phyloP scores from a whole-genome alignment of 2,888 invertebrate genomes.

The Polyommatus icarus region DNA sequence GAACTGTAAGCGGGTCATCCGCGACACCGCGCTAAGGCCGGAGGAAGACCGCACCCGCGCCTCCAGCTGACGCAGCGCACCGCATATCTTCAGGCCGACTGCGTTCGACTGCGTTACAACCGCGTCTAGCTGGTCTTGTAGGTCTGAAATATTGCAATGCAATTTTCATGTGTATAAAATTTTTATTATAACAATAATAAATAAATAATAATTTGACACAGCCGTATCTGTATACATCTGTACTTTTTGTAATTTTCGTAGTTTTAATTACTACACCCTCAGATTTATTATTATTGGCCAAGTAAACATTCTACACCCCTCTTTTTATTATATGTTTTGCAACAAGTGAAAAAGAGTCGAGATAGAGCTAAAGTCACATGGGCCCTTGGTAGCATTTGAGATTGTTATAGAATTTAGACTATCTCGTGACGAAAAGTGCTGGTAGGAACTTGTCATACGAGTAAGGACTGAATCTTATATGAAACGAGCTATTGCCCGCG shows the following conservation, averaged over 20 bases:
- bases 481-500: too few relatives aligned
- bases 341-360: too few relatives aligned
- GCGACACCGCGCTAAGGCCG: slow-evolving; percentile 57
- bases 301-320: too few relatives aligned
- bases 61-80: slow-evolving; percentile 76
- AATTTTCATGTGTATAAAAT: neutral
- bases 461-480: neutral
- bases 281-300: too few relatives aligned
- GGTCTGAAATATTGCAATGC: slow-evolving; percentile 56
- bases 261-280: too few relatives aligned
- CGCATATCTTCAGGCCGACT: slow-evolving; percentile 74
- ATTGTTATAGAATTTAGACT: neutral
- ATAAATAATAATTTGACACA: too few relatives aligned
- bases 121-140: slow-evolving; percentile 82
- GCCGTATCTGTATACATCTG: too few relatives aligned
- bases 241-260: too few relatives aligned
- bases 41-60: slow-evolving; percentile 48
- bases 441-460: neutral
- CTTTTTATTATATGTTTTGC: too few relatives aligned
- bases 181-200: too few relatives aligned
- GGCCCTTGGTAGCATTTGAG: too few relatives aligned
- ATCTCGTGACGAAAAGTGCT: neutral
- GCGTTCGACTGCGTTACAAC: slow-evolving; percentile 77
- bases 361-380: too few relatives aligned
- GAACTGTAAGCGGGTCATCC: slow-evolving; percentile 72